A percentile compares a stretch with the other conserved stretches of the same genome.
Evolutionary conservation across 53 echinoderm and acorn worm species (phyloP).

Genomic region (Crossaster papposus): DNA sequence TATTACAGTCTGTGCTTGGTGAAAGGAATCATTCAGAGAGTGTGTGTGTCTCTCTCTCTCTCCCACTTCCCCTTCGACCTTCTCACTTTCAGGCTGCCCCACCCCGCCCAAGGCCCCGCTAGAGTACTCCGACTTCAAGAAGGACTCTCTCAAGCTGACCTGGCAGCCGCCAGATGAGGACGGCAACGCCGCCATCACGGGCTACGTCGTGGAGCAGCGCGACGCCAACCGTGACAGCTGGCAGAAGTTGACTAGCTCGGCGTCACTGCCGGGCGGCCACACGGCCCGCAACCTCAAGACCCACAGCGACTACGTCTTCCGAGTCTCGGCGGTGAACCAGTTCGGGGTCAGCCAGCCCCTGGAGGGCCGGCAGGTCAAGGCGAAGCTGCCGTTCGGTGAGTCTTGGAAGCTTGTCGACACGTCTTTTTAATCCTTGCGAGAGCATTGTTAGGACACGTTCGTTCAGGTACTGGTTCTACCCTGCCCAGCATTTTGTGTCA

Average conservation of each 20-base stretch:
- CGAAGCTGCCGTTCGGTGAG: constrained; percentile 97
- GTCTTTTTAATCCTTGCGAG: too few species aligned
- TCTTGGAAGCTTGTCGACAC: not conserved
- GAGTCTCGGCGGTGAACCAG: constrained; percentile 86
- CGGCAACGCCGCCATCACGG: constrained; percentile 81
- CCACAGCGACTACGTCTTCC: constrained; percentile 83
- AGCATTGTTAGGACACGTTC: too few species aligned
- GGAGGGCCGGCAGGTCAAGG: constrained; percentile 80
- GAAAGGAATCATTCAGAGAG: too few species aligned
- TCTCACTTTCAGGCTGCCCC: constrained; percentile 63
- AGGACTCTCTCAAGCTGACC: constrained; percentile 76
- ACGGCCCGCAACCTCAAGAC: constrained; percentile 81
- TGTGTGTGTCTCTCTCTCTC: too few species aligned
- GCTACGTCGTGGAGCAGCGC: constrained; percentile 87
- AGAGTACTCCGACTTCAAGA: constrained; percentile 79
- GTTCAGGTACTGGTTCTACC: too few species aligned
- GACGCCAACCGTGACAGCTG: constrained; percentile 84
- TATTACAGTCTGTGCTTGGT: too few species aligned
- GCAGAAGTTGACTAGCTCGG: constrained; percentile 74
- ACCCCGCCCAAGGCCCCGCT: constrained; percentile 85
- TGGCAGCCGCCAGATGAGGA: constrained; percentile 92
- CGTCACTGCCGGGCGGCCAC: constrained; percentile 58
- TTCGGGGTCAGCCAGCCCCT: constrained; percentile 89
- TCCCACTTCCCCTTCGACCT: not conserved
- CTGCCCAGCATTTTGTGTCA: too few species aligned